Evolutionary conservation across 2,888 invertebrate genomes (phyloP), one percentile per base, ranked within the genome.

Genomic region (Tachina grossa): DNA sequence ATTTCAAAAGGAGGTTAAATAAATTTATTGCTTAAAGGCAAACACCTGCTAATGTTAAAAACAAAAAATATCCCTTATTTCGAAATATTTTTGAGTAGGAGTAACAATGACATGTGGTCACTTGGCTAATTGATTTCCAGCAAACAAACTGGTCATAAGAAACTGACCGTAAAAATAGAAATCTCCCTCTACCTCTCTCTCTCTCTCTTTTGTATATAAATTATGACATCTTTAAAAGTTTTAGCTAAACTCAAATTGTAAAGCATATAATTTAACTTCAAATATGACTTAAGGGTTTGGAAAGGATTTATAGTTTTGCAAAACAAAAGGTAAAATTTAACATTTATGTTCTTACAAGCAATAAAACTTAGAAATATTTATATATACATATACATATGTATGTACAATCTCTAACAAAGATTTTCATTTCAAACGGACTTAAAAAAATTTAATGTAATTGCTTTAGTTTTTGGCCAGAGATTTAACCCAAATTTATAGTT

Each of bases 101-200:
- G 22, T 13, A 55, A 65, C 68, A 83, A 61, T 79, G 85, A 43
- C 85, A 80, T 83, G 79, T 72, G 85, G 79, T 76, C 83, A 85
- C 72, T 83, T 65, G 85, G 85, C 83, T 85, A 85, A 85, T 85
- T 72, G 83, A 85, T 83, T 85, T 72, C 47, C n/a, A 79, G 53
- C 71, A 65, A 82, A 76, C 79, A 83, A 77, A 83, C 16, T 43
- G 10, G 9, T 13, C 63, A 51, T 51, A 71, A 57, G 45, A 71
- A 57, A 45, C n/a, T 57, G 55, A 31, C 47, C 41, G 49, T 14
- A 14, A 9, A 53, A 3, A 59, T 19, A 16, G 4, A 1, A 53
- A 65, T 31, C 9, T 16, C 43, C 19, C 31, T 6, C 31, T 31
- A 0, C 6, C 6, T 0, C 31, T 31, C 31, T 5, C 6, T 6